Evolutionary conservation across 2,797 vertebrate species (phyloP), one percentile per base, ranked within the genome.

Genomic region (Thripadectes ignobilis): DNA sequence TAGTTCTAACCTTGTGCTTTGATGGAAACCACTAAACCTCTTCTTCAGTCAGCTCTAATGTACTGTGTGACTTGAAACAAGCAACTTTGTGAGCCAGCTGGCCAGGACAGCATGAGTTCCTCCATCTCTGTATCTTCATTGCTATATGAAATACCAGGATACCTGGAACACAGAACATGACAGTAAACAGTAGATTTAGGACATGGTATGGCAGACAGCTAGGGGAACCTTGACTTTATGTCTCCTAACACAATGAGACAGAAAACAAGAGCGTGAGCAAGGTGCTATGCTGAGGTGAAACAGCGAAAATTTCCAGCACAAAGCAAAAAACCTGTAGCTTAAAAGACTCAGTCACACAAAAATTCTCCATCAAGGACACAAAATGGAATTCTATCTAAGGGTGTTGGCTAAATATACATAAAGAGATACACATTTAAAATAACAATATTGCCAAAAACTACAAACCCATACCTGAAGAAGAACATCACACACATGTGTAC

Each of bases 1-100:
- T 32, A 91, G 69, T 88, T 96, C 77, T 91, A 94, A 81, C 66
- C 79, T 95, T 4, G 3, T 71, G 21, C 48, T 92, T 95, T 95
- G 85, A 94, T 61, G 46, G 41, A 92, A 97, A 95, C 66, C 57
- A 59, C 55, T 84, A 55, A 10, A 72, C 8, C 36, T 19, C 39
- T 87, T 93, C 58, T 86, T 92, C 59, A 92, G 55, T 27, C 54
- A 52, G 38, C 75, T 82, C 45, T 43, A 34, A 75, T 69, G 4
- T 34, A 79, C 67, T 12, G 34, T 67, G 41, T 45, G 30, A 34
- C 74, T 90, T 86, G 69, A 92, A 78, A 74, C 26, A 55, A 17
- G 38, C 6, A 73, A 63, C 22, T 29, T 73, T 72, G 19, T 1
- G 9, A 81, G 24, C 36, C 23, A 76, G 0, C 12, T 57, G 55